Percentiles rank a stretch among this genome's conserved stretches.
phyloP scores from a whole-genome alignment of 2,113 vertebrate genomes.

The Poeciliopsis turrubarensis region DNA sequence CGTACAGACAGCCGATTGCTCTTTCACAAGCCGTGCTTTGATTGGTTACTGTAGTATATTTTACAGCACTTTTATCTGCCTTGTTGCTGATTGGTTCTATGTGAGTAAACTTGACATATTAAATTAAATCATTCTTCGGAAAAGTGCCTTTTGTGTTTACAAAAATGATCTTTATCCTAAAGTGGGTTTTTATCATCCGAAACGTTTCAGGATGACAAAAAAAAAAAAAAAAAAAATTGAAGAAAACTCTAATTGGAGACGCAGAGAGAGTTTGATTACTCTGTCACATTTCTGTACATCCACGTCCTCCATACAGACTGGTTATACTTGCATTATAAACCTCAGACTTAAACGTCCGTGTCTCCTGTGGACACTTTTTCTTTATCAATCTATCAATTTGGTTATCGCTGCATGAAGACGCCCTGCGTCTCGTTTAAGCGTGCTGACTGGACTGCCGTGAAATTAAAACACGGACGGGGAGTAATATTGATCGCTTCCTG shows the following conservation, averaged over 20 bases:
- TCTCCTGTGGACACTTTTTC: not conserved
- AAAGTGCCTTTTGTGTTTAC: too few species aligned
- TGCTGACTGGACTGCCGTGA: conserved; percentile 2
- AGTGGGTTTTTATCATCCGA: too few species aligned
- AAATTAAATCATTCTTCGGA: too few species aligned
- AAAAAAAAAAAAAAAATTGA: not conserved
- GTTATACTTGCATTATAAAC: not conserved
- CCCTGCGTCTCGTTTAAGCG: conserved; percentile 32
- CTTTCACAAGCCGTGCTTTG: too few species aligned
- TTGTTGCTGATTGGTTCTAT: too few species aligned
- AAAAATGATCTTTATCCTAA: too few species aligned
- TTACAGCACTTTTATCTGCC: too few species aligned
- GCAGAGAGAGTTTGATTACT: too few species aligned
- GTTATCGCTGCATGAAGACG: conserved; percentile 3
- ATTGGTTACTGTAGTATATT: too few species aligned
- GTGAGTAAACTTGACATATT: too few species aligned
- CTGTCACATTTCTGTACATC: not conserved
- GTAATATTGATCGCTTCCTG: conserved; percentile 56
- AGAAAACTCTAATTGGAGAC: not conserved
- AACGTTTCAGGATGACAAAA: not conserved
- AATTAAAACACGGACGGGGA: conserved; percentile 28
- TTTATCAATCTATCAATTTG: not conserved
- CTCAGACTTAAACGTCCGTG: not conserved
- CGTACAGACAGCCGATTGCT: too few species aligned
- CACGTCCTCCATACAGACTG: not conserved